Conservation (phyloP, 2,797 vertebrate genomes). For the Rhinichthys osculus region DNA sequence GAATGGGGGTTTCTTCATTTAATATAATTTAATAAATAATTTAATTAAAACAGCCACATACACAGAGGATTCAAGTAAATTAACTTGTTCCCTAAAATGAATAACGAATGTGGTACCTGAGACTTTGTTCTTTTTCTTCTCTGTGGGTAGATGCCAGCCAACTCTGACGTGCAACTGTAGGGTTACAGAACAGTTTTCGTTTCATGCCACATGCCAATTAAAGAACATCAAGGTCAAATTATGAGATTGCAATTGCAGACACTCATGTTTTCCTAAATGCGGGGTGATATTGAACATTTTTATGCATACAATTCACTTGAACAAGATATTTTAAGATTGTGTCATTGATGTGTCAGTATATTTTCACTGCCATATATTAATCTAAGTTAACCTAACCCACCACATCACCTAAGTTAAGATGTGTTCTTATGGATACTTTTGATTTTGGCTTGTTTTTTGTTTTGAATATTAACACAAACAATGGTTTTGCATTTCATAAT, state of each 20-base stretch:
- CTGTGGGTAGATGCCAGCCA: constrained; percentile 14
- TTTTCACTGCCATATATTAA: constrained; percentile 45
- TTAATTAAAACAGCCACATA: neutral
- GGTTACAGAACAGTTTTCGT: neutral
- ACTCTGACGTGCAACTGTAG: constrained; percentile 1
- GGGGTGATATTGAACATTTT: neutral
- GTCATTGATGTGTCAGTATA: constrained; percentile 42
- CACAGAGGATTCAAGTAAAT: neutral
- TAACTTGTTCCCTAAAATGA: neutral
- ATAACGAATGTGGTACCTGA: neutral
- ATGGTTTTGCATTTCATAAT: neutral
- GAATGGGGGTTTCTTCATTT: neutral
- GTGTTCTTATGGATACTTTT: constrained; percentile 29
- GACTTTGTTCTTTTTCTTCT: neutral
- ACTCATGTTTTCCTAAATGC: neutral
- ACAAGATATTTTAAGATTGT: constrained; percentile 29
- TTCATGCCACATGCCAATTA: neutral
- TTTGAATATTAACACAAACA: constrained; percentile 1
- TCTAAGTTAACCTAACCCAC: constrained; percentile 20
- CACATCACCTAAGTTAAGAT: constrained; percentile 11
- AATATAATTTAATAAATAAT: neutral
- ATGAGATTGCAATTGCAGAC: neutral
- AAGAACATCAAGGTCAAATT: neutral
- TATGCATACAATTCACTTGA: constrained; percentile 6
- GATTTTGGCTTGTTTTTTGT: neutral